A percentile compares a stretch with the other conserved stretches of the same genome.
Conservation (phyloP, 2,888 invertebrate genomes). For the Drosophila anomalipes region DNA sequence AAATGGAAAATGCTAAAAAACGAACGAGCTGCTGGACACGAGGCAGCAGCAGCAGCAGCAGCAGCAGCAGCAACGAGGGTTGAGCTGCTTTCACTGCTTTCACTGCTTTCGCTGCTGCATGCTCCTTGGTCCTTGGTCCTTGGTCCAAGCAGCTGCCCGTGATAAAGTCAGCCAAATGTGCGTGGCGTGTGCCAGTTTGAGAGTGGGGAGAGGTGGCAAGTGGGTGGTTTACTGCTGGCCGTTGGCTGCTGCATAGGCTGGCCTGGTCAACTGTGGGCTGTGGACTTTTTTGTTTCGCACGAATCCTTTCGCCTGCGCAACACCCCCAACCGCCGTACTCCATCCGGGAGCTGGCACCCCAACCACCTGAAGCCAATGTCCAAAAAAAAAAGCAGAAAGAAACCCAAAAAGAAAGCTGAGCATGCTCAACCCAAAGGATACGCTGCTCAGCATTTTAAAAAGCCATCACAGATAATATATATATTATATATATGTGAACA, state of each 20-base stretch:
- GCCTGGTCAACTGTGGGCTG: constrained; percentile 64
- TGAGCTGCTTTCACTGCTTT: constrained; percentile 32
- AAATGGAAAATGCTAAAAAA: constrained; percentile 80
- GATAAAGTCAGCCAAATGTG: constrained; percentile 80
- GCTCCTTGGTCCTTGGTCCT: not conserved
- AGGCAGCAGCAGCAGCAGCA: constrained; percentile 33
- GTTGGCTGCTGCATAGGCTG: constrained; percentile 3
- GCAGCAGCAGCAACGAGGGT: constrained; percentile 34
- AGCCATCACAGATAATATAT: not conserved
- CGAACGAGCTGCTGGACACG: constrained; percentile 62
- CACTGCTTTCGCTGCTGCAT: constrained; percentile 16
- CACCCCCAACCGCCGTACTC: not conserved
- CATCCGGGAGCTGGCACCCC: constrained; percentile 5
- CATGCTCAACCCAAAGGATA: constrained; percentile 1
- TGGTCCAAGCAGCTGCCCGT: constrained; percentile 45
- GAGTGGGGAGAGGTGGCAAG: constrained; percentile 7
- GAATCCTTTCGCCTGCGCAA: constrained; percentile 68
- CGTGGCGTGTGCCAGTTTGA: constrained; percentile 56
- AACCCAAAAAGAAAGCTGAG: not conserved
- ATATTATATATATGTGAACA: not conserved
- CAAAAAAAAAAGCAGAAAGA: constrained; percentile 7
- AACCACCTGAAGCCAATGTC: constrained; percentile 39
- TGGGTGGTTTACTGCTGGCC: constrained; percentile 1
- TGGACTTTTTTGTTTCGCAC: constrained; percentile 70
- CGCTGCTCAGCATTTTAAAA: not conserved